These are phyloP conservation scores for Sphinx pinastri DNA, from an alignment of 2,888 invertebrate genomes.

Conservation along the genomic window DNA sequence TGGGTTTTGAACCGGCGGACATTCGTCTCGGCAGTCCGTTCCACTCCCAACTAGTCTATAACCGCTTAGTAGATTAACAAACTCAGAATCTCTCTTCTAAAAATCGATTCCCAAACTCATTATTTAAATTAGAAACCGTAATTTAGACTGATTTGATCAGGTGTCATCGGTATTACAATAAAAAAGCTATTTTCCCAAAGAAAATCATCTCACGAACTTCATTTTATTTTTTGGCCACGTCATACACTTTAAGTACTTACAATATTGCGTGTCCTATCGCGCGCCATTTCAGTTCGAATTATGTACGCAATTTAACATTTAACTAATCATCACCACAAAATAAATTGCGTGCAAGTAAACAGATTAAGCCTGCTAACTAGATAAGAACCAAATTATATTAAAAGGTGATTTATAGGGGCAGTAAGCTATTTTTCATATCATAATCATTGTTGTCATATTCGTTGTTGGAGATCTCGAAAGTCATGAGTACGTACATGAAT, in stretches of 20 bases:
- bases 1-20: too few relatives aligned
- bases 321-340: slow-evolving; percentile 18
- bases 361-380: slow-evolving; percentile 26
- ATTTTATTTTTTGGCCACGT: slow-evolving; percentile 3
- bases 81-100: too few relatives aligned
- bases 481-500: not conserved
- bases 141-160: too few relatives aligned
- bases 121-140: too few relatives aligned
- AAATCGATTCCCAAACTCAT: too few relatives aligned
- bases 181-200: not conserved
- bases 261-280: slow-evolving; percentile 11
- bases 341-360: slow-evolving; percentile 29
- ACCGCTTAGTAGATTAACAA: too few relatives aligned
- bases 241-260: not conserved
- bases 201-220: not conserved
- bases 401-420: slow-evolving; percentile 22
- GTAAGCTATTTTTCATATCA: slow-evolving; percentile 7
- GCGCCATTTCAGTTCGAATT: slow-evolving; percentile 12
- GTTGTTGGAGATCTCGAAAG: not conserved
- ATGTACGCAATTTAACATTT: slow-evolving; percentile 23
- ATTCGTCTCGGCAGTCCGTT: too few relatives aligned
- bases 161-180: not conserved
- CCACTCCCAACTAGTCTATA: too few relatives aligned
- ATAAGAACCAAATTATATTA: slow-evolving; percentile 23
- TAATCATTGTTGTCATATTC: slow-evolving; percentile 1